phyloP scores from a whole-genome alignment of 2,797 vertebrate species.

The Gobio occitaniae region DNA sequence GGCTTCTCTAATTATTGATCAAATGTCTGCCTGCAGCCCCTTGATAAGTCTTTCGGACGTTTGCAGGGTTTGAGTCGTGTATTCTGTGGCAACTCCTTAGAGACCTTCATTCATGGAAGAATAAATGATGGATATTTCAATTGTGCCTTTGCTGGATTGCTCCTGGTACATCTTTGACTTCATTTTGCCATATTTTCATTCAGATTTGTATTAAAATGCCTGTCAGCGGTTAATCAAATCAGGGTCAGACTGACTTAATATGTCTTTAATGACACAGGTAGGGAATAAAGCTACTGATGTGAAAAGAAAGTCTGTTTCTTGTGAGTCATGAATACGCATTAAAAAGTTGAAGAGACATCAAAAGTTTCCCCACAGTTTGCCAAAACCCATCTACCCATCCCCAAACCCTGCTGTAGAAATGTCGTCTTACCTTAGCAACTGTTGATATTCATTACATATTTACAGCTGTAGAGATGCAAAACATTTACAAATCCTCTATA shows the following conservation, averaged over 20 bases:
- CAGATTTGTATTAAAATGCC: slow-evolving; percentile 26
- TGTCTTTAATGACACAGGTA: background rate
- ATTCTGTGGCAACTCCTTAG: slow-evolving; percentile 8
- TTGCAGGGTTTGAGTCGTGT: background rate
- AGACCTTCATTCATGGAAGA: slow-evolving; percentile 33
- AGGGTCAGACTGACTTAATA: background rate
- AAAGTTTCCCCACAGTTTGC: background rate
- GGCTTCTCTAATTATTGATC: slow-evolving; percentile 38
- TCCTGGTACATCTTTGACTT: slow-evolving; percentile 19
- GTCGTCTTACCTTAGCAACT: background rate
- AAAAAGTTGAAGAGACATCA: background rate
- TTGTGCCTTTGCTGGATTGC: slow-evolving; percentile 6
- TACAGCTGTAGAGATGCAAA: background rate
- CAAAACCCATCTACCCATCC: background rate
- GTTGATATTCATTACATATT: too few species aligned
- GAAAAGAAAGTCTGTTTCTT: background rate
- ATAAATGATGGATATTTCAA: slow-evolving; percentile 32
- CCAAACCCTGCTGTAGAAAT: background rate
- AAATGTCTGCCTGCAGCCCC: slow-evolving; percentile 21
- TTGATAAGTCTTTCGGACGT: slow-evolving; percentile 30
- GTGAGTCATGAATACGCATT: background rate
- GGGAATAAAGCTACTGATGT: background rate
- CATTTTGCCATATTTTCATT: background rate
- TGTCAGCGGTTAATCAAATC: slow-evolving; percentile 9
- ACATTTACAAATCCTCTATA: background rate